Percentiles rank a stretch among this genome's conserved stretches.
Evolutionary conservation across 2,113 vertebrate genomes (phyloP).

Genomic region (Grammomys surdaster): DNA sequence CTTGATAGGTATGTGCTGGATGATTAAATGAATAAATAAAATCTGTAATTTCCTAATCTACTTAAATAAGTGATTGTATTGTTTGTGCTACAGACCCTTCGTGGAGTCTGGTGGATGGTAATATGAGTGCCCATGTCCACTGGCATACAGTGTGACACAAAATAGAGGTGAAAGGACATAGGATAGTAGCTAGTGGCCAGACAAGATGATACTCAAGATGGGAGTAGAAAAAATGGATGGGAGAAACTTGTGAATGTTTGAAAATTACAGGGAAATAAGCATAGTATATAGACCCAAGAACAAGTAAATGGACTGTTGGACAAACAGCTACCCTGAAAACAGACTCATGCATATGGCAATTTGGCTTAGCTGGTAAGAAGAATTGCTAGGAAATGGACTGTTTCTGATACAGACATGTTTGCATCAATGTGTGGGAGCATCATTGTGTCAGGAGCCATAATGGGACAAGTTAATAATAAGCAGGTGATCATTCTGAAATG

Average conservation of each 20-base stretch:
- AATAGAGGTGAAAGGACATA: background rate
- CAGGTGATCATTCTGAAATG: too few species aligned
- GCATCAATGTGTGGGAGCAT: background rate
- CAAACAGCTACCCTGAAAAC: background rate
- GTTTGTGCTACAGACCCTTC: too few species aligned
- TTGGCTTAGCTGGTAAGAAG: background rate
- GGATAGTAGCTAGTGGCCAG: background rate
- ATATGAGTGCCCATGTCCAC: too few species aligned
- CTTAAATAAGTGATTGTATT: background rate
- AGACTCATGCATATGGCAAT: background rate
- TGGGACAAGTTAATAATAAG: too few species aligned
- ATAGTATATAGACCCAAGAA: background rate
- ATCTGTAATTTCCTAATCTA: slow-evolving; percentile 11
- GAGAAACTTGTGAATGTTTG: slow-evolving; percentile 28
- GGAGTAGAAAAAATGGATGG: background rate
- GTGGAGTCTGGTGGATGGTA: too few species aligned
- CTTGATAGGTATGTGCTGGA: background rate
- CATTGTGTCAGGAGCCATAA: background rate
- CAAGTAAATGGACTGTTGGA: background rate
- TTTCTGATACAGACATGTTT: background rate
- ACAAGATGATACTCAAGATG: background rate
- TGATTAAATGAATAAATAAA: background rate
- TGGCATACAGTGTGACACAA: too few species aligned
- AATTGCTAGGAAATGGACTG: background rate
- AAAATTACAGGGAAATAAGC: background rate